Evolutionary conservation across 2,797 vertebrate species (phyloP), one percentile per base, ranked within the genome.

Genomic region (Falco berigora): DNA sequence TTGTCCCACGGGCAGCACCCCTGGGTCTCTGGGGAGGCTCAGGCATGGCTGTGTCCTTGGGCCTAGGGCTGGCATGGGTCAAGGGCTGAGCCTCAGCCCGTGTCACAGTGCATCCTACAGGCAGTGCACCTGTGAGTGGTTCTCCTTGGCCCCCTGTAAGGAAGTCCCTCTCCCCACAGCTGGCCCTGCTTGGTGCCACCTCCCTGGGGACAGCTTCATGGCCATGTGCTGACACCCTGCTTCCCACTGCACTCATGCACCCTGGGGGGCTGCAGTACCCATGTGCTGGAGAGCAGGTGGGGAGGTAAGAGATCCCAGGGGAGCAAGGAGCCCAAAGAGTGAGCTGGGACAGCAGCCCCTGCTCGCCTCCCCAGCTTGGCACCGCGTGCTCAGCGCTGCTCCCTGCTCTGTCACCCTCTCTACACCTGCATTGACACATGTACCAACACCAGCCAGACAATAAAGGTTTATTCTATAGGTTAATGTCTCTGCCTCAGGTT

Each of bases 371-470:
- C 71, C 82, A 46, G 59, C 77, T 74, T 14, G 83, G 73, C 73
- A 64, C 79, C 17, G 2, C 0, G 22, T 80, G 82, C 94, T 91
- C 89, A 59, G 84, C 1, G 3, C 71, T 1, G 2, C 71, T 78
- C 1, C 3, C 58, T 58, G 59, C 58, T 80, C 66, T 59, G 12
- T 85, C 92, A 88, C 94, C 0, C 2, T 96, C 87, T 84, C 73
- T 72, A 72, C 90, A 95, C 91, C 71, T 0, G 10, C 7, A 30
- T 61, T 89, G 89, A 92, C 92, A 82, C 15, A 2, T 94, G 74
- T 97, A 92, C 77, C 76, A 59, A 76, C 90, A 97, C 95, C 88
- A 94, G 94, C 78, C 64, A 90, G 92, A 86, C 71, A 97, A 97
- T 97, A 97, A 97, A 97, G 23, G 64, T 94, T 86, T 93, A 91